These are phyloP conservation scores for Flabesymbios commensalis DNA, from an alignment of 2,888 invertebrate genomes.

Conservation along the genomic window DNA sequence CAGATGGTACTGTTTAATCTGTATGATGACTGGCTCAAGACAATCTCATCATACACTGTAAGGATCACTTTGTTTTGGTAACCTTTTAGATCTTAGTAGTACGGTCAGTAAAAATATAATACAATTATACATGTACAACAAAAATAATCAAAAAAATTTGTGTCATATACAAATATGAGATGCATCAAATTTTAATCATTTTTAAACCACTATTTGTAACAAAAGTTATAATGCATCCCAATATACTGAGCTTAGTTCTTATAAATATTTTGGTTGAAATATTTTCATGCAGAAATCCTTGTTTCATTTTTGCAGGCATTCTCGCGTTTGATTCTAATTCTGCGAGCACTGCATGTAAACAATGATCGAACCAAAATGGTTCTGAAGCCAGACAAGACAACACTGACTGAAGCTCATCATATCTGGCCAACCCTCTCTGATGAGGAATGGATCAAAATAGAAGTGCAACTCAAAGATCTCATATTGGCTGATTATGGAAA, in stretches of 20 bases:
- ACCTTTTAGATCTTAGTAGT: too few relatives aligned
- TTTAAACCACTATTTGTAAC: too few relatives aligned
- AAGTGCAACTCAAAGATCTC: constrained; percentile 96
- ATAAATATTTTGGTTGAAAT: too few relatives aligned
- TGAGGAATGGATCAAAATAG: constrained; percentile 99
- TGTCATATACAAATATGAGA: too few relatives aligned
- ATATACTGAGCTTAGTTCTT: too few relatives aligned
- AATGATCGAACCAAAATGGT: constrained; percentile 98
- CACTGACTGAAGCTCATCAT: constrained; percentile 98
- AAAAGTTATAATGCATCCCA: too few relatives aligned
- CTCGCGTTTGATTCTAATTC: constrained; percentile 92
- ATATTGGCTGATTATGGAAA: constrained; percentile 99
- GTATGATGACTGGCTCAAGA: constrained; percentile 99
- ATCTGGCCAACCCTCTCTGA: constrained; percentile 98
- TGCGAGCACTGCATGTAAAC: constrained; percentile 96
- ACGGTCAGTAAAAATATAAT: too few relatives aligned
- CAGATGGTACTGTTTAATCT: constrained; percentile 99
- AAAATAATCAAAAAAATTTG: too few relatives aligned
- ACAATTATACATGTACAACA: too few relatives aligned
- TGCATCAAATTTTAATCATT: too few relatives aligned
- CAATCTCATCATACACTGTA: constrained; percentile 96
- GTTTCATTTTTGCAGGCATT: constrained; percentile 74
- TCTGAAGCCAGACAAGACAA: constrained; percentile 97
- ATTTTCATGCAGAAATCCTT: too few relatives aligned
- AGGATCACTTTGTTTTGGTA: too few relatives aligned